Conservation (phyloP, 2,797 vertebrate genomes). For the Podargus strigoides region DNA sequence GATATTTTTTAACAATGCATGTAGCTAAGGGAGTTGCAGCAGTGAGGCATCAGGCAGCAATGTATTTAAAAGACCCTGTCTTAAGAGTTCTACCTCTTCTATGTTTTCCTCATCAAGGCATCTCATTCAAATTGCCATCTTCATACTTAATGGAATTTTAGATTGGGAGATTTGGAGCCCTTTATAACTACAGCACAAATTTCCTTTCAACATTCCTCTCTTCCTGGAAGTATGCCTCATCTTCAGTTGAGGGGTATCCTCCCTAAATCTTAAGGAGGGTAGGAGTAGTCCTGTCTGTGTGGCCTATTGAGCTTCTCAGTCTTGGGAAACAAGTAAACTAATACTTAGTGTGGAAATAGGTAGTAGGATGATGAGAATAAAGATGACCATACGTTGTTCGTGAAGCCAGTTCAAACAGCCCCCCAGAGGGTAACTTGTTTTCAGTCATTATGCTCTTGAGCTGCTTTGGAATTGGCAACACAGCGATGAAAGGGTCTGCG, state of each 20-base stretch:
- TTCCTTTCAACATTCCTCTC: background rate
- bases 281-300: background rate
- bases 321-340: background rate
- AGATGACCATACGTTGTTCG: background rate
- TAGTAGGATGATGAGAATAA: background rate
- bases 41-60: background rate
- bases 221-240: background rate
- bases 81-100: constrained; percentile 53
- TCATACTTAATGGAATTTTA: background rate
- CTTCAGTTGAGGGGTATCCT: background rate
- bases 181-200: constrained; percentile 24
- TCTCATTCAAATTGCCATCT: constrained; percentile 18
- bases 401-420: too few relatives aligned
- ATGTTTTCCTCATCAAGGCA: constrained; percentile 13
- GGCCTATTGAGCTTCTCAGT: background rate
- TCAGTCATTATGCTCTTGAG: background rate
- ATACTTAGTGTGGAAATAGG: background rate
- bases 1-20: background rate
- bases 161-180: background rate
- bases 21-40: background rate
- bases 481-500: background rate
- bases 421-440: too few relatives aligned
- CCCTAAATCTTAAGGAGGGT: background rate
- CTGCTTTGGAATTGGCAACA: background rate
- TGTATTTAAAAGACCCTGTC: constrained; percentile 16